These are phyloP conservation scores for Andrena cerasifolii DNA, from an alignment of 1,140 invertebrate species.

Conservation along the genomic window DNA sequence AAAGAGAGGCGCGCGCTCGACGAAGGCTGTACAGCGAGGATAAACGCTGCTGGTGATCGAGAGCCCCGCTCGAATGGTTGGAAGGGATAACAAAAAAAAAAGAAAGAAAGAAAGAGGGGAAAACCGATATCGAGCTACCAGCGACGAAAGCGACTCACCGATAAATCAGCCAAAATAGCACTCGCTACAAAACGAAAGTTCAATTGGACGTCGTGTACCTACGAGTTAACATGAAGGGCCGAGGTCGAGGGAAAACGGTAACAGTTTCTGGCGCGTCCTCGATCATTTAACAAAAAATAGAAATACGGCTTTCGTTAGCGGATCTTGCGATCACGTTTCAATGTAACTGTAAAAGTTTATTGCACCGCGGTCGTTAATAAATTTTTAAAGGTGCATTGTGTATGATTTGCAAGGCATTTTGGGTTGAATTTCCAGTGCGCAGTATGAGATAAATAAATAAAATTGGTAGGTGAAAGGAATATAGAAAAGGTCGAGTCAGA, in stretches of 20 bases:
- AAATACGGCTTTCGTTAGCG: background rate
- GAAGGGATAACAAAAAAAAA: constrained; percentile 48
- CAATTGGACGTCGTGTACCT: constrained; percentile 51
- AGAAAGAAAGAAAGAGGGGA: constrained; percentile 24
- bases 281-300: background rate
- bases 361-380: no score
- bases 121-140: constrained; percentile 62
- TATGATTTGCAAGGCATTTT: no score
- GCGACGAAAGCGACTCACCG: constrained; percentile 60
- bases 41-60: constrained; percentile 66
- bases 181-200: constrained; percentile 59
- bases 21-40: constrained; percentile 60
- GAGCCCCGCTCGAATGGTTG: constrained; percentile 43
- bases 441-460: no score
- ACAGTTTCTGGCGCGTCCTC: constrained; percentile 16
- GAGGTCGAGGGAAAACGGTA: constrained; percentile 42
- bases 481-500: no score
- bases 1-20: constrained; percentile 36
- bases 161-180: constrained; percentile 69
- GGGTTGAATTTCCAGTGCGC: no score
- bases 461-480: no score
- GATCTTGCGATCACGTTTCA: no score
- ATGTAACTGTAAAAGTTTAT: no score
- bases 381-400: no score
- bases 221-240: constrained; percentile 9